Base-by-base conservation (phyloP, 2,113 vertebrate species). In the Oryzias celebensis region DNA sequence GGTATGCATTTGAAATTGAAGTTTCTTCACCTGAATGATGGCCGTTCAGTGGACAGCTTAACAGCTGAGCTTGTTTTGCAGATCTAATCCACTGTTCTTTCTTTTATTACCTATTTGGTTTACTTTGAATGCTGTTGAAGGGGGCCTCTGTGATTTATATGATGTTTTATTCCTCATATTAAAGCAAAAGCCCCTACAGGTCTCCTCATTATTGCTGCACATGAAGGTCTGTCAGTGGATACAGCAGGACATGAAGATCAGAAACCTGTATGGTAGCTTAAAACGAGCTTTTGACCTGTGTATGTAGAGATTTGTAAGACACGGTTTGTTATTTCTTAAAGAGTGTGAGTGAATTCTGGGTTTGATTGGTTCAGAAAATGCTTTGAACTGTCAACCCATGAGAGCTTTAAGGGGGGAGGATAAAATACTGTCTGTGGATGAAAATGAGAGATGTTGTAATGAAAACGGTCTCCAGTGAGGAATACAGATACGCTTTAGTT, bases 111-210 rank as follows among this genome's bases (percentile, higher is more conserved):
- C 52, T 55, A 82, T 71, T 66, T 54, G 49, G 53, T 82, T 52
- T 51, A 62, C 65, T 58, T 73, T 58, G 62, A 47, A 43, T 72
- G 61, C 28, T 17, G 8, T 28, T 76, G 75, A 78, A 81, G 58
- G 5, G 50, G 68, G 60, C 71, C 56, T 77, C 26, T 4, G 59
- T 77, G 80, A 26, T 71, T 79, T 68, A 62, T 36, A 51, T 78
- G 81, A 81, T 87, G 65, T 85, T 57, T 78, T 88, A 88, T 86
- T 45, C 68, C 71, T 69, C 63, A 68, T 75, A 64, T 77, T 68
- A 62, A 69, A 81, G 77, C 47, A 81, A 83, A 77, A 75, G 62
- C 68, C 82, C 82, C 85, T 79, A 0, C 23, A 82, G 71, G 82
- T 79, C 58, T 55, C 54, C 73, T 87, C 73, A 80, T 88, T 84